Conservation (phyloP, 92 coral and sea anemone species). For the Hydrozoanthus gracilis region DNA sequence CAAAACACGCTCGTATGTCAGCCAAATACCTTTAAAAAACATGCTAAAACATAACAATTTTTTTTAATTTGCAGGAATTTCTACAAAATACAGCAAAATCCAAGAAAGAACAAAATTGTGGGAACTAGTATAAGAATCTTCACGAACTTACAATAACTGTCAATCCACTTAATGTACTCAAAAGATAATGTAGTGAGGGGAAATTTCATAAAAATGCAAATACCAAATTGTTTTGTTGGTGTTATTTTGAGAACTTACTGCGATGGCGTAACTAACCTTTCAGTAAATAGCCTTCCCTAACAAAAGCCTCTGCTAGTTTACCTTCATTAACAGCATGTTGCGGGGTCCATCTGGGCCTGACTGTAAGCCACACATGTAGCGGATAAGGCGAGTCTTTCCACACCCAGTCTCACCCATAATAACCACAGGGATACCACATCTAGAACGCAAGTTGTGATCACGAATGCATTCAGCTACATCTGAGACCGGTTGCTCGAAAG, state of each 20-base stretch:
- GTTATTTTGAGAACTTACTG: not conserved
- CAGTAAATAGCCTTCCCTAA: not conserved
- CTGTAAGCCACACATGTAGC: slow-evolving; percentile 71
- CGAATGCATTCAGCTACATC: not conserved
- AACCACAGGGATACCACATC: slow-evolving; percentile 92
- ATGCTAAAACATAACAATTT: too few relatives aligned
- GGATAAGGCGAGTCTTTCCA: slow-evolving; percentile 80
- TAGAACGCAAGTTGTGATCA: slow-evolving; percentile 1
- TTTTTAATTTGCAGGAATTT: too few relatives aligned
- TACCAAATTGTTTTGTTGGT: not conserved
- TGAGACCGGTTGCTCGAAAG: not conserved
- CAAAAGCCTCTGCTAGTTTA: not conserved
- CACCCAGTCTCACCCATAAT: slow-evolving; percentile 96
- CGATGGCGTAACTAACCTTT: not conserved
- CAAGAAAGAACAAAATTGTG: too few relatives aligned
- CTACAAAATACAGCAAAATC: too few relatives aligned
- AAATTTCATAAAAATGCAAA: too few relatives aligned
- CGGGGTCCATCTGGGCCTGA: too few relatives aligned
- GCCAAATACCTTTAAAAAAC: too few relatives aligned
- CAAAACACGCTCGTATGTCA: too few relatives aligned
- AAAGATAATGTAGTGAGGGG: too few relatives aligned
- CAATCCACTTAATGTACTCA: too few relatives aligned
- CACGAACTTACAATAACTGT: too few relatives aligned
- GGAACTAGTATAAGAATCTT: too few relatives aligned
- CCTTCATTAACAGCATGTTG: slow-evolving; percentile 78